A percentile compares a stretch with the other conserved stretches of the same genome.
Conservation (phyloP, 2,113 vertebrate species). For the Panthera leo region DNA sequence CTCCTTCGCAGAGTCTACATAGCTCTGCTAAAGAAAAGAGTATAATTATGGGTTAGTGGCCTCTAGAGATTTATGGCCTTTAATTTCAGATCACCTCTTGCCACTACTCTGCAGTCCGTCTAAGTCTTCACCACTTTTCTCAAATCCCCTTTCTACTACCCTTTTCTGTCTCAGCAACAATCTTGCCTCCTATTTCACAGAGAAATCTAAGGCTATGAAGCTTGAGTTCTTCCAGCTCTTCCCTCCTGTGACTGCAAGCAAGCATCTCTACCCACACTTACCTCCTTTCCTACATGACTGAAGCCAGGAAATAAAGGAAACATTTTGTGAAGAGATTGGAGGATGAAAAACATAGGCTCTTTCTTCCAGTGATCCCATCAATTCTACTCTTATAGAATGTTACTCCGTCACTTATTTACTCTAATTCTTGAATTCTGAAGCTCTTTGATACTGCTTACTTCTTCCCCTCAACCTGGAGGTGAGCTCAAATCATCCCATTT, state of each 20-base stretch:
- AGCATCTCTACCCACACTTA: background rate
- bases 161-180: background rate
- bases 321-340: too few species aligned
- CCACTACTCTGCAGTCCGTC: background rate
- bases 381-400: background rate
- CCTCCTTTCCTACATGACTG: background rate
- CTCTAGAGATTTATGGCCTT: background rate
- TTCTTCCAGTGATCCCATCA: background rate
- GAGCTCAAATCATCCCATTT: background rate
- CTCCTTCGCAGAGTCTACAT: background rate
- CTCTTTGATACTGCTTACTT: background rate
- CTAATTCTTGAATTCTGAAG: background rate
- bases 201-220: background rate
- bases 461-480: background rate
- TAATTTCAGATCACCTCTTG: background rate
- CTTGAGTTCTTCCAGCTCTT: background rate
- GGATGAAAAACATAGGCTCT: background rate
- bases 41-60: background rate
- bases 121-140: conserved; percentile 6
- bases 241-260: background rate
- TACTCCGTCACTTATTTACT: background rate
- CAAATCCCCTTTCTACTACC: background rate
- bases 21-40: background rate
- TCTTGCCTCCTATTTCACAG: conserved; percentile 11
- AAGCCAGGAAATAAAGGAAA: too few species aligned